Base-by-base conservation (phyloP, 2,888 invertebrate species). In the Gymnocheta viridis region DNA sequence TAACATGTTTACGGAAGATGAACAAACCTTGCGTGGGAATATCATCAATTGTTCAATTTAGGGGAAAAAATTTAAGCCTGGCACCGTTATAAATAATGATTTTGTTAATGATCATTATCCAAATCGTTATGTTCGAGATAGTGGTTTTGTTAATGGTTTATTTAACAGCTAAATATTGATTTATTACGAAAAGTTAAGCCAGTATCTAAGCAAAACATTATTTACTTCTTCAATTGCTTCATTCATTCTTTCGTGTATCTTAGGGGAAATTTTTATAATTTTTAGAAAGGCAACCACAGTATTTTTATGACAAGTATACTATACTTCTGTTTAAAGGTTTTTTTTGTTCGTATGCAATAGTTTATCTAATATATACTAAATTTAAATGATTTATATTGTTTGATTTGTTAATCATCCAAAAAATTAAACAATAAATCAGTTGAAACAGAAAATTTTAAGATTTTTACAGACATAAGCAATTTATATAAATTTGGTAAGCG, bases 21-120 rank as follows among this genome's bases (percentile, higher is more conserved):
- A 80, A 64, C 51, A 74, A 77, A 84, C 83, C 82, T 86, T 87
- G 86, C 86, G 86, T 86, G 86, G 86, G 87, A 87, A 86, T 64
- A 84, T 80, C 69, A 58, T 66, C 82, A 85, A 86, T 82, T 82
- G 82, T 74, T 78, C 66, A 73, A 73, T 69, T 73, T 76, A 62
- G 29, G 38, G n/a, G n/a, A n/a, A n/a, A 29, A 67, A 60, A 70
- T 73, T 58, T 22, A 19, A n/a, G 38, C 62, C 60, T 27, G 44
- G 2, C 14, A 64, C n/a, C 24, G 6, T 14, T 47, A 7, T 6
- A 51, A 41, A 60, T 69, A 19, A 81, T 54, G 44, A 62, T 24
- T 35, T 54, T 47, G 10, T 17, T 54, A n/a, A 79, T 79, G 58
- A 60, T 83, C 58, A 76, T 76, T 35, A 70, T 70, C 32, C 4